phyloP scores from a whole-genome alignment of 2,113 vertebrate genomes.

The Naja naja region DNA sequence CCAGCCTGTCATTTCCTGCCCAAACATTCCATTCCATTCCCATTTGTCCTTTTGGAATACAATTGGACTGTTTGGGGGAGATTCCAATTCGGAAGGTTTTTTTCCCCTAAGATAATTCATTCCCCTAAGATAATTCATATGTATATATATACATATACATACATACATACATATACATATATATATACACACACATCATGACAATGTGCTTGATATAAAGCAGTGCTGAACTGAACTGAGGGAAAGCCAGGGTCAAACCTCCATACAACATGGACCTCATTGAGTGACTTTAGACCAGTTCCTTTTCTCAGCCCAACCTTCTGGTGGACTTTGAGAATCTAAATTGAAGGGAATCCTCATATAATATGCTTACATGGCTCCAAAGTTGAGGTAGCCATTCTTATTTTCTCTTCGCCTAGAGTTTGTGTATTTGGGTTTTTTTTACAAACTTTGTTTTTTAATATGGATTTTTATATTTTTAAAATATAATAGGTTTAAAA shows the following conservation, averaged over 20 bases:
- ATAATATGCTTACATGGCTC: background rate
- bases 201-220: background rate
- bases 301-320: background rate
- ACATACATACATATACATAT: too few species aligned
- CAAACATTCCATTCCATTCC: background rate
- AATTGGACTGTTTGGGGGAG: background rate
- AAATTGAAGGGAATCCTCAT: background rate
- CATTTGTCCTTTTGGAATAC: background rate
- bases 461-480: background rate
- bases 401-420: background rate
- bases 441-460: background rate
- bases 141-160: too few species aligned
- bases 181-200: background rate
- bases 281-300: background rate
- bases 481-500: background rate
- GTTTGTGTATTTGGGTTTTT: background rate
- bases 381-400: background rate
- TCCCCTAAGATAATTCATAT: background rate
- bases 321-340: background rate
- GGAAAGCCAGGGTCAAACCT: background rate
- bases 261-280: background rate
- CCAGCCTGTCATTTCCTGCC: background rate
- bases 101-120: background rate
- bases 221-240: background rate
- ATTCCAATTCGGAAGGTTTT: background rate